phyloP scores from a whole-genome alignment of 2,797 vertebrate genomes.

The Avahi laniger region DNA sequence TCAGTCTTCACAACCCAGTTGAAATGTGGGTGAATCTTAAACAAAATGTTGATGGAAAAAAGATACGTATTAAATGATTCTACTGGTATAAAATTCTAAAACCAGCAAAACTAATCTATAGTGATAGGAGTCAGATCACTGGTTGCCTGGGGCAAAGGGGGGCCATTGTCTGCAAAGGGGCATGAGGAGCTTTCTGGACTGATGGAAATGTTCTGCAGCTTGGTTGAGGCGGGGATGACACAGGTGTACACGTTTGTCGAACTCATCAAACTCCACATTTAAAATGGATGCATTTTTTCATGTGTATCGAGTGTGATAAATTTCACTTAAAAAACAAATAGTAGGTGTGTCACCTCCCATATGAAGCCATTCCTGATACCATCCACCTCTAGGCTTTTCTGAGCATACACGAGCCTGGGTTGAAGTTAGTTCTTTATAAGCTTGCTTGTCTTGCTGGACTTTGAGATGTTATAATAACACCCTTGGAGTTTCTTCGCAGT shows the following conservation, averaged over 20 bases:
- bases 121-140: neutral
- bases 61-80: neutral
- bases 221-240: neutral
- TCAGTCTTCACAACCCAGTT: neutral
- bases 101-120: neutral
- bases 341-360: neutral
- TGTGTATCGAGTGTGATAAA: neutral
- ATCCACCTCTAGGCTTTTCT: neutral
- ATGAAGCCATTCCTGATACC: neutral
- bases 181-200: neutral
- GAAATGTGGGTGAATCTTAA: neutral
- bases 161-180: neutral
- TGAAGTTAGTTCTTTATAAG: neutral
- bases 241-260: neutral
- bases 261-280: neutral
- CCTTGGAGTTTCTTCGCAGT: neutral
- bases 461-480: neutral
- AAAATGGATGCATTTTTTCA: neutral
- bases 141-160: neutral
- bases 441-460: neutral
- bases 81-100: neutral
- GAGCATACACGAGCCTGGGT: neutral
- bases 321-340: neutral
- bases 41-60: neutral
- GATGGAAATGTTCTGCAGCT: neutral